Evolutionary conservation across 1,140 invertebrate genomes (phyloP).

Genomic region (Drosophila sucinea): DNA sequence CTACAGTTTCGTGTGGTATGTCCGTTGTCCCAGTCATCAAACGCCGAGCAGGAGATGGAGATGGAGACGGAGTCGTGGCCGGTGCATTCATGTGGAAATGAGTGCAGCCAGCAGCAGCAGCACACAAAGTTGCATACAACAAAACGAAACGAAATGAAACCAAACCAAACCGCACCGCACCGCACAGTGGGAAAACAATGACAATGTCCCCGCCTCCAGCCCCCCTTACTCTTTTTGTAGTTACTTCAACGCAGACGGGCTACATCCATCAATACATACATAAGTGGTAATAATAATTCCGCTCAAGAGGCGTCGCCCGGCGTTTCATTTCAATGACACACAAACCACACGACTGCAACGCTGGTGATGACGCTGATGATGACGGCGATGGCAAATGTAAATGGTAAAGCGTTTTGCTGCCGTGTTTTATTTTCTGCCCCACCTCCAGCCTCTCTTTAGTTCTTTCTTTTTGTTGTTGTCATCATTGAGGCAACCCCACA

Average conservation of each 20-base stretch:
- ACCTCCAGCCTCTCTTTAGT: background rate
- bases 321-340: constrained; percentile 82
- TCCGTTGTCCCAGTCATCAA: constrained; percentile 1
- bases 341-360: constrained; percentile 63
- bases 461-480: constrained; percentile 27
- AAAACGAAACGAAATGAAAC: constrained; percentile 56
- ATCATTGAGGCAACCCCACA: constrained; percentile 44
- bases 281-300: constrained; percentile 82
- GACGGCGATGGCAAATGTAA: constrained; percentile 39
- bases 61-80: constrained; percentile 11
- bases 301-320: constrained; percentile 78
- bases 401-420: constrained; percentile 47
- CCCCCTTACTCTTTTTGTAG: constrained; percentile 6
- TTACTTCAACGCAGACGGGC: constrained; percentile 31
- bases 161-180: constrained; percentile 42
- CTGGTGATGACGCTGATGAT: constrained; percentile 44
- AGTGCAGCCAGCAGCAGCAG: constrained; percentile 59
- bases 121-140: constrained; percentile 60
- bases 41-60: background rate
- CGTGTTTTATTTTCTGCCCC: background rate
- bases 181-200: constrained; percentile 73
- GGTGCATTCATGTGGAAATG: constrained; percentile 79
- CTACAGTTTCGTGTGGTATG: constrained; percentile 16
- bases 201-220: constrained; percentile 39
- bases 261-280: constrained; percentile 59